phyloP scores from a whole-genome alignment of 2,888 invertebrate species.

The Notodonta dromedarius region DNA sequence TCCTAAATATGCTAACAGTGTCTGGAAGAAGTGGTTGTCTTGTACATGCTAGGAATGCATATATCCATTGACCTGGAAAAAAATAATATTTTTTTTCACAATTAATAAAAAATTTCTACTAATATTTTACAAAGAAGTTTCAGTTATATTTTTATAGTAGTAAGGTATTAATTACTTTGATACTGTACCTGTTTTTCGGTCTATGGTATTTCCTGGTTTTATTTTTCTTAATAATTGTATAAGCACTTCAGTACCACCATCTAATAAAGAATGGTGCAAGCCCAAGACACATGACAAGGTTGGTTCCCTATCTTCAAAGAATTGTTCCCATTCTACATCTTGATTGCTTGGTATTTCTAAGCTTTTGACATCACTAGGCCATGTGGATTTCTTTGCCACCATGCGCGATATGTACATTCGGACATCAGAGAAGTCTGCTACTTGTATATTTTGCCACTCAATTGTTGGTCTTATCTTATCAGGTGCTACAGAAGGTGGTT shows the following conservation, averaged over 20 bases:
- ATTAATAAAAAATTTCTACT: neutral
- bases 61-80: conserved; percentile 87
- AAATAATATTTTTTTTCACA: neutral
- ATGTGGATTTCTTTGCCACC: conserved; percentile 46
- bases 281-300: conserved; percentile 66
- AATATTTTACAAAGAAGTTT: no score
- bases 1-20: conserved; percentile 86
- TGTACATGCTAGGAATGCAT: conserved; percentile 86
- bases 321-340: conserved; percentile 51
- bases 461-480: conserved; percentile 70
- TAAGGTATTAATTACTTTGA: neutral
- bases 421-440: conserved; percentile 87
- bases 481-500: conserved; percentile 53
- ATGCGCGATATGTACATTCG: conserved; percentile 80
- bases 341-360: conserved; percentile 44
- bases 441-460: conserved; percentile 88
- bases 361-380: conserved; percentile 46
- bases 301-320: conserved; percentile 62
- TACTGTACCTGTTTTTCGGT: conserved; percentile 63
- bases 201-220: conserved; percentile 63
- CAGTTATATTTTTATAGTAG: no score
- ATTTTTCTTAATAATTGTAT: conserved; percentile 52
- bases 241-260: conserved; percentile 61
- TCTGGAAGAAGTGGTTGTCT: conserved; percentile 88
- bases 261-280: conserved; percentile 51